A percentile compares a stretch with the other conserved stretches of the same genome.
phyloP scores from a whole-genome alignment of 2,888 invertebrate genomes.

The Parnassius apollo region DNA sequence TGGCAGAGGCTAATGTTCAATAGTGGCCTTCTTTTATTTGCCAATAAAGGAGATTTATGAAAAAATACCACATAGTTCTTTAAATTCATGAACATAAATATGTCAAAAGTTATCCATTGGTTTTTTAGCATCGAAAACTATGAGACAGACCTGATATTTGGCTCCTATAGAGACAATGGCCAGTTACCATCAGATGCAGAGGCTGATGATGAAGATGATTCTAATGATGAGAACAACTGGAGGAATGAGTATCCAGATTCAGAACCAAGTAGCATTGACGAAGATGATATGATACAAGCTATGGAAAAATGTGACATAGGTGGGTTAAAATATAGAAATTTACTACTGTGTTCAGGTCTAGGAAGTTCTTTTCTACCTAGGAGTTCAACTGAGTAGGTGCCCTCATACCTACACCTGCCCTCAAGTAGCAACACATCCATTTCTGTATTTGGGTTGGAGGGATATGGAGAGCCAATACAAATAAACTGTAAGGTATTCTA shows the following conservation, averaged over 20 bases:
- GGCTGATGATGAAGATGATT: conserved; percentile 83
- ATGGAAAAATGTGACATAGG: conserved; percentile 71
- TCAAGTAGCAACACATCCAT: too few species aligned
- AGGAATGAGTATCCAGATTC: conserved; percentile 90
- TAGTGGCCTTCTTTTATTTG: neutral
- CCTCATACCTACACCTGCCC: too few species aligned
- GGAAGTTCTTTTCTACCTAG: too few species aligned
- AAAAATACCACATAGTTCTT: neutral
- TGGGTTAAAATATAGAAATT: conserved; percentile 30
- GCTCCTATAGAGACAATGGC: conserved; percentile 52
- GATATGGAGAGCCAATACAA: too few species aligned
- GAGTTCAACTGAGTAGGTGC: too few species aligned
- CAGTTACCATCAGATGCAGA: conserved; percentile 46
- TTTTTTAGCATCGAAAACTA: conserved; percentile 67
- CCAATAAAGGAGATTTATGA: neutral
- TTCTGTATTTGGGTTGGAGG: too few species aligned
- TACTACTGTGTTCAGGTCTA: too few species aligned
- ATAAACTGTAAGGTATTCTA: too few species aligned
- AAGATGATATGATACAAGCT: conserved; percentile 83
- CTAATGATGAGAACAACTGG: conserved; percentile 89
- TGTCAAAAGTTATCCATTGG: neutral
- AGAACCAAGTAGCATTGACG: conserved; percentile 82
- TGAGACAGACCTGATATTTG: conserved; percentile 60
- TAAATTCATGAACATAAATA: neutral
- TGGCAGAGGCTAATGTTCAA: too few species aligned